Base-by-base conservation (phyloP, 2,888 invertebrate species). In the Eupithecia centaureata region DNA sequence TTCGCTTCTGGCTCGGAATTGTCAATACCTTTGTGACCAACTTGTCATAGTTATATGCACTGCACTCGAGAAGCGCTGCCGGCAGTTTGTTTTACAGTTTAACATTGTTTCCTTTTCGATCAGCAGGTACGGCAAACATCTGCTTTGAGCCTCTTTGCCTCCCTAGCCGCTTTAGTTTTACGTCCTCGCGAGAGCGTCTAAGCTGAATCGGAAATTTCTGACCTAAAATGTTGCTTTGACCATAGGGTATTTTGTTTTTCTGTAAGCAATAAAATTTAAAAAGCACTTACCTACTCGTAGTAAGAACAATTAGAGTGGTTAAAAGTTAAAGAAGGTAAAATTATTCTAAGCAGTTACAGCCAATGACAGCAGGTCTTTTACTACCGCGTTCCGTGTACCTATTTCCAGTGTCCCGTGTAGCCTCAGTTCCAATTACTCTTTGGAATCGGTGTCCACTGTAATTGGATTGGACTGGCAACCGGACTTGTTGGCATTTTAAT, bases 401-500 rank as follows among this genome's bases (percentile, higher is more conserved):
- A 87, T 86, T 84, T 86, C 82, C 83, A 79, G 82, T 81, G 86
- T 86, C 85, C 87, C 82, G 86, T 87, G 84, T 82, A 87, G 86
- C 84, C 79, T 84, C 86, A 85, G 84, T 87, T 88, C 92, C 93
- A 92, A 92, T 93, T 92, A 92, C 92, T 92, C 90, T 89, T 89
- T 84, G 89, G 90, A 91, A 92, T 92, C 92, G 91, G 89, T 91
- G 91, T 92, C 89, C 89, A 86, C 88, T 89, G 91, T 92, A 92
- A 93, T 92, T 93, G 92, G 92, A 92, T 91, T 92, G 91, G 91
- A 85, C 88, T 86, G 90, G 92, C 91, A 86, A 89, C 87, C 84
- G 87, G 91, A 91, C 91, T 92, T 92, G 93, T 92, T 91, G 93
- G 93, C 92, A 92, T 92, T 93, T 93, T 93, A 93, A 93, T 93